A percentile compares a stretch with the other conserved stretches of the same genome.
Conservation (phyloP, 2,113 vertebrate species). For the Actinemys pallida region DNA sequence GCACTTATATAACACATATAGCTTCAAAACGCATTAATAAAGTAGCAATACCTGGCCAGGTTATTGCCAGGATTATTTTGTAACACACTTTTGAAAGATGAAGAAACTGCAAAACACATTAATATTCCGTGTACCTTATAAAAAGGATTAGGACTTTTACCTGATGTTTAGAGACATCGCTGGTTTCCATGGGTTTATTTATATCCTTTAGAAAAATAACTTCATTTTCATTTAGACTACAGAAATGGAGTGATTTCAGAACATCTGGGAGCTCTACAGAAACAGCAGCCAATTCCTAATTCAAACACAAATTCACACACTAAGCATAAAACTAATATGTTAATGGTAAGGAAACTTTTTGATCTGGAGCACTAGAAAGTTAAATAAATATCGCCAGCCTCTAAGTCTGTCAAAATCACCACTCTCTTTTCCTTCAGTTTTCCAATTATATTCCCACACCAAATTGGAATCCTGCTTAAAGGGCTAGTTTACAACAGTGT, state of each 20-base stretch:
- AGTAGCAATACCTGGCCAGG: not conserved
- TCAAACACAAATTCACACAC: slow-evolving; percentile 47
- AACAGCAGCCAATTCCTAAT: slow-evolving; percentile 83
- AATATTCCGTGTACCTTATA: not conserved
- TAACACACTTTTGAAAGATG: not conserved
- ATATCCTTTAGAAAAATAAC: slow-evolving; percentile 90
- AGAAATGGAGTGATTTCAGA: slow-evolving; percentile 88
- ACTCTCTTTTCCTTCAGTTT: not conserved
- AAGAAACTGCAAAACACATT: not conserved
- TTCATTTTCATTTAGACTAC: slow-evolving; percentile 91
- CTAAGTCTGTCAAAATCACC: not conserved
- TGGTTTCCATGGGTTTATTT: slow-evolving; percentile 78
- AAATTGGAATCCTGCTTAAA: not conserved
- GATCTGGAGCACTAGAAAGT: not conserved
- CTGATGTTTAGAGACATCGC: slow-evolving; percentile 68
- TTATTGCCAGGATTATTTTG: not conserved
- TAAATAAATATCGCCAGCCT: not conserved
- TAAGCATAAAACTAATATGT: not conserved
- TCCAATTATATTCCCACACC: not conserved
- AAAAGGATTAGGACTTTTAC: slow-evolving; percentile 55
- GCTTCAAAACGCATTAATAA: not conserved
- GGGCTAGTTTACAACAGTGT: not conserved
- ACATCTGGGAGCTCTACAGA: slow-evolving; percentile 89
- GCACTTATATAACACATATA: not conserved
- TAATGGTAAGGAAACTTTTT: not conserved